A percentile compares a stretch with the other conserved stretches of the same genome.
phyloP scores from a whole-genome alignment of 64 coral and sea anemone species.

The Anthopleura sola region DNA sequence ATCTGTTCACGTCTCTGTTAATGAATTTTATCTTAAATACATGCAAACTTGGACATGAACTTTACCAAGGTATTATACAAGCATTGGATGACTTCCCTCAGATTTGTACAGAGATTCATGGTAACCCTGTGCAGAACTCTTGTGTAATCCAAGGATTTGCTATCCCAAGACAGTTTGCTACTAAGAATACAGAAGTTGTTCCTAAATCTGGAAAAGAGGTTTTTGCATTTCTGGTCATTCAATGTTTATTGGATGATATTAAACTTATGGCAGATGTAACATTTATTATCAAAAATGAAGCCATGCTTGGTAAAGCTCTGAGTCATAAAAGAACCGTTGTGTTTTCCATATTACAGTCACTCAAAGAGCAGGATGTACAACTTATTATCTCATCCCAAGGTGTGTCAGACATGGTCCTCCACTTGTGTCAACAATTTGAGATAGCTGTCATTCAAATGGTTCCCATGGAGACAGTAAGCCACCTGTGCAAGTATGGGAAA shows the following conservation, averaged over 20 bases:
- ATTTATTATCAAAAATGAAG: slow-evolving; percentile 32
- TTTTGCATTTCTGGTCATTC: slow-evolving; percentile 68
- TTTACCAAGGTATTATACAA: slow-evolving; percentile 38
- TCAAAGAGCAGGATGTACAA: slow-evolving; percentile 51
- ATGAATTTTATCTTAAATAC: slow-evolving; percentile 27
- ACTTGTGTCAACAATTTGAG: slow-evolving; percentile 67
- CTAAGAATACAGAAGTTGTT: slow-evolving; percentile 32
- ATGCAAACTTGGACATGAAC: slow-evolving; percentile 13
- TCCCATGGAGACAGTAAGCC: slow-evolving; percentile 51
- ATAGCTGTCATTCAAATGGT: slow-evolving; percentile 91
- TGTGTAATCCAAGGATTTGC: slow-evolving; percentile 62
- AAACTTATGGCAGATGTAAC: slow-evolving; percentile 2
- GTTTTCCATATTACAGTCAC: slow-evolving; percentile 33
- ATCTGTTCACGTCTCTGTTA: slow-evolving; percentile 50
- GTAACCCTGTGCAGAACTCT: slow-evolving; percentile 56
- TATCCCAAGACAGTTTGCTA: slow-evolving; percentile 81
- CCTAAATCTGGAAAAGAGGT: not conserved
- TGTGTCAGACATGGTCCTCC: slow-evolving; percentile 62
- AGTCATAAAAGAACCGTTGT: slow-evolving; percentile 33
- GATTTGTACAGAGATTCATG: slow-evolving; percentile 59
- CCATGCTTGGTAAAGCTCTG: slow-evolving; percentile 9
- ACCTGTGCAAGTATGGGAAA: slow-evolving; percentile 52
- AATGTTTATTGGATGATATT: slow-evolving; percentile 43
- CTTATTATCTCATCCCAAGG: slow-evolving; percentile 68
- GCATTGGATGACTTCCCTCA: slow-evolving; percentile 69